These are phyloP conservation scores for Cyprinodon diabolis DNA, from an alignment of 2,797 vertebrate genomes.

Conservation along the genomic window DNA sequence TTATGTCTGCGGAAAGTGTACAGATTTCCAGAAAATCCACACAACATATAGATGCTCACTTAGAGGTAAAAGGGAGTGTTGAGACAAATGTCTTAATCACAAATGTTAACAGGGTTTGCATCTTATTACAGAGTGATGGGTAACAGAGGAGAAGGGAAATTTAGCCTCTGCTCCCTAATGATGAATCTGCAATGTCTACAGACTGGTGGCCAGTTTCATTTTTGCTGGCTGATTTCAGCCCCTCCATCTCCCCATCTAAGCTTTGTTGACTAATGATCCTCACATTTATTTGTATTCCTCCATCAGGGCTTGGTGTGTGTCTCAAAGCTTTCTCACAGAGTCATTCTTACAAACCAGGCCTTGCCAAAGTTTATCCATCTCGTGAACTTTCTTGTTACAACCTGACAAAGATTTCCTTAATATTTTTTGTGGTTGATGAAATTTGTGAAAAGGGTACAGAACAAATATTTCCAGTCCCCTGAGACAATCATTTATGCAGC, in stretches of 20 bases:
- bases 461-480: no score
- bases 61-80: conserved; percentile 55
- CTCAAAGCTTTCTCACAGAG: not conserved
- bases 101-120: conserved; percentile 68
- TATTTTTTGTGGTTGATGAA: no score
- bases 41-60: conserved; percentile 32
- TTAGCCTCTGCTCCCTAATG: conserved; percentile 97
- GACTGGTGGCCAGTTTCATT: conserved; percentile 53
- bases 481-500: no score
- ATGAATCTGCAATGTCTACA: conserved; percentile 85
- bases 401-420: no score
- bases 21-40: conserved; percentile 1
- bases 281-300: not conserved
- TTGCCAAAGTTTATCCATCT: not conserved
- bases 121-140: conserved; percentile 94
- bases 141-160: conserved; percentile 96
- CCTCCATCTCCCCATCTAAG: conserved; percentile 11
- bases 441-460: no score
- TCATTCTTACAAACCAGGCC: not conserved
- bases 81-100: conserved; percentile 59
- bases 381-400: not conserved
- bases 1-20: conserved; percentile 22
- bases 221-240: conserved; percentile 53
- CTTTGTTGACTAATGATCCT: conserved; percentile 14
- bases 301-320: not conserved